Evolutionary conservation across 2,113 vertebrate genomes (phyloP), one percentile per base, ranked within the genome.

Genomic region (Plectropomus leopardus): DNA sequence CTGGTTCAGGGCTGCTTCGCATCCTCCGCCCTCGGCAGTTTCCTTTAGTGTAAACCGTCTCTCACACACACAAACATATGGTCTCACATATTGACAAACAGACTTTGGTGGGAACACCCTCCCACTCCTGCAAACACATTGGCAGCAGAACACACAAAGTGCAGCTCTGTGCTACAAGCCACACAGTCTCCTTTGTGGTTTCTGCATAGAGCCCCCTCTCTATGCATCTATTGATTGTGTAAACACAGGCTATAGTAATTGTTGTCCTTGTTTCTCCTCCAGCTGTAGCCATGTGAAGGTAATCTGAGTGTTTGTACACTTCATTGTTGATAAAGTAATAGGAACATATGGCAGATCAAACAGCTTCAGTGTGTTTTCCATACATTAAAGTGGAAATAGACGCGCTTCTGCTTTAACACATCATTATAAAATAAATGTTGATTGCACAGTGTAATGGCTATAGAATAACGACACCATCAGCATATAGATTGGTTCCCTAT

Each of bases 81-180:
- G 86, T 83, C 78, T 80, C 78, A 47, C 86, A 89, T 90, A 91
- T 91, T 91, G 93, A 91, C 89, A 92, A 91, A 88, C 85, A 92
- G 85, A 75, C 83, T 81, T 76, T 61, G 73, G 88, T 83, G 73
- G 68, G 71, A 80, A 72, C 57, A 70, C 32, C 45, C 80, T 67
- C 73, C 42, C 66, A 45, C 54, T 68, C 70, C 45, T 74, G 42
- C 59, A 48, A 64, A 66, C 78, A 71, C 26, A 7, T 48, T 91
- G 89, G 88, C 89, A 90, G 50, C 77, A 79, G 87, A 91, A 93
- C 86, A 92, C 75, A 92, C 81, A 85, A 40, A 78, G 76, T 60
- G 72, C n/a, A 60, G 66, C 66, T 80, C 32, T 73, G 68, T 76
- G 80, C 69, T 72, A 6, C 19, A 15, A 72, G 66, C 71, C 51